Conservation (phyloP, 2,797 vertebrate species). For the Eutrigla gurnardus region DNA sequence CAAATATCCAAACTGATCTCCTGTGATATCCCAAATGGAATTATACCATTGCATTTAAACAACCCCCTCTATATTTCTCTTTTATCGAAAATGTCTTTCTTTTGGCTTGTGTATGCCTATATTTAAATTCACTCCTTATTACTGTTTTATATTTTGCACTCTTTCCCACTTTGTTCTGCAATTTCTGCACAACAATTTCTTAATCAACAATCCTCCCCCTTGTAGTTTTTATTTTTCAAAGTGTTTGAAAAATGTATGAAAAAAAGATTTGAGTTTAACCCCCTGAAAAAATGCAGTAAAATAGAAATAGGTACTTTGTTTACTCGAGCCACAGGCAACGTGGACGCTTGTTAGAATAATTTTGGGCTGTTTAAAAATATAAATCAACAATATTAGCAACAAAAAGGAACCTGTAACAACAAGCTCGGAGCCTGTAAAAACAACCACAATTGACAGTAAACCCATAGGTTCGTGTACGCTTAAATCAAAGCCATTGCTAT, state of each 20-base stretch:
- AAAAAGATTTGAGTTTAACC: background rate
- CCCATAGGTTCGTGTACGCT: too few species aligned
- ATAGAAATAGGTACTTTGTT: background rate
- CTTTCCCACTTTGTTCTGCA: background rate
- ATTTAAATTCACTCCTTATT: background rate
- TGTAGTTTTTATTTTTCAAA: background rate
- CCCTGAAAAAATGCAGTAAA: background rate
- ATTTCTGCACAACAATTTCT: background rate
- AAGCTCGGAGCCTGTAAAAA: background rate
- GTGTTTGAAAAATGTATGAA: background rate
- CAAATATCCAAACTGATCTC: background rate
- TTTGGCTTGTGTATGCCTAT: background rate
- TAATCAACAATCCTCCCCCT: background rate
- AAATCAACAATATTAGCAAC: background rate
- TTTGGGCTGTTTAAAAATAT: background rate
- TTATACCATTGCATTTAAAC: background rate
- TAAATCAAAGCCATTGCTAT: accelerated
- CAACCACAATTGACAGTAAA: background rate
- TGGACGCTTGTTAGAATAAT: background rate
- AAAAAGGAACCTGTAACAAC: background rate
- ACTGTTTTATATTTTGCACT: background rate
- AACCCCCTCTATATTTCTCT: too few species aligned
- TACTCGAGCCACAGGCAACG: background rate
- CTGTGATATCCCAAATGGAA: background rate
- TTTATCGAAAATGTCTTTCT: too few species aligned